Evolutionary conservation across 2,797 vertebrate genomes (phyloP).

Genomic region (Argya squamiceps): DNA sequence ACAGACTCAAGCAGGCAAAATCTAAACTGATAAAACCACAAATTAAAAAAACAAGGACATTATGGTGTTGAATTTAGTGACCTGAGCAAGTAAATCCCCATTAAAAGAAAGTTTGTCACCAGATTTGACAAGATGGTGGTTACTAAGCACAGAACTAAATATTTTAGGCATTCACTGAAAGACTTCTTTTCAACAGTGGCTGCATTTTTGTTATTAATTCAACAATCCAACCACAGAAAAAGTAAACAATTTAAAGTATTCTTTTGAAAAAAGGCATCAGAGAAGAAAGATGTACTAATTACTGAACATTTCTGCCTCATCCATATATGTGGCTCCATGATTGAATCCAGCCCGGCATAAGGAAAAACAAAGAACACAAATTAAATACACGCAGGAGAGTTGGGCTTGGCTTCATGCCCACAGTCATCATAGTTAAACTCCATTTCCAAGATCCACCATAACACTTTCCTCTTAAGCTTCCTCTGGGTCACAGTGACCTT

Average conservation of each 20-base stretch:
- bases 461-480: conserved; percentile 30
- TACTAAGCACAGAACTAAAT: not conserved
- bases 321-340: not conserved
- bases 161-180: not conserved
- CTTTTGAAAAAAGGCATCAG: conserved; percentile 28
- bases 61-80: not conserved
- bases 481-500: conserved; percentile 58
- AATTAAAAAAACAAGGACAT: not conserved
- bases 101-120: not conserved
- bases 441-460: conserved; percentile 28
- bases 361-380: not conserved
- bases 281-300: conserved; percentile 13
- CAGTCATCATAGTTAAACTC: not conserved
- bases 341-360: not conserved
- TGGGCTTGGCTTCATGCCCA: conserved; percentile 25
- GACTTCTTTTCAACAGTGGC: not conserved
- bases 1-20: not conserved
- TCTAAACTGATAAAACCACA: not conserved
- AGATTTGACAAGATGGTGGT: not conserved
- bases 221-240: conserved; percentile 19
- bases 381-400: not conserved
- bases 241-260: conserved; percentile 30
- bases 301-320: not conserved
- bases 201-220: conserved; percentile 42
- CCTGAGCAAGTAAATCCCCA: not conserved